A percentile compares a stretch with the other conserved stretches of the same genome.
These are phyloP conservation scores for Lydus trimaculatus DNA, from an alignment of 2,888 invertebrate species.

Conservation along the genomic window DNA sequence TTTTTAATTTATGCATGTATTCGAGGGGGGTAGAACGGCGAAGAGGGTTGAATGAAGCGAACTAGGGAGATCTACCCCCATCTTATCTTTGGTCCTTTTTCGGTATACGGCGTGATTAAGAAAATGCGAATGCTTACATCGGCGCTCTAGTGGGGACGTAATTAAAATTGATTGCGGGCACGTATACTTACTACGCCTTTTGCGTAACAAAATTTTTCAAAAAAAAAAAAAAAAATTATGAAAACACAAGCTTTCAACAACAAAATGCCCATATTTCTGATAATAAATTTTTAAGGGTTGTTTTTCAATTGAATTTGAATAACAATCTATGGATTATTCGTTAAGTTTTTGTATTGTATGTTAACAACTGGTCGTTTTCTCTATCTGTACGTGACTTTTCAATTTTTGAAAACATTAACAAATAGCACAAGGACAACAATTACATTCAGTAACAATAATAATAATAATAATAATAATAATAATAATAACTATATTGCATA, in stretches of 20 bases:
- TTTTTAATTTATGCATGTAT: conserved; percentile 59
- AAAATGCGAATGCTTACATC: conserved; percentile 38
- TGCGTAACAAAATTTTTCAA: not conserved
- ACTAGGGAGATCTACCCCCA: conserved; percentile 35
- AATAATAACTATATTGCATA: not conserved
- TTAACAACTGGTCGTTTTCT: not conserved
- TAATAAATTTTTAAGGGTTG: not conserved
- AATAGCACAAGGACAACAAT: not conserved
- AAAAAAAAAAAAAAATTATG: not conserved
- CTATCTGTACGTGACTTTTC: not conserved
- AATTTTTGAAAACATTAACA: not conserved
- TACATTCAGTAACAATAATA: not conserved
- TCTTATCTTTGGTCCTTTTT: conserved; percentile 37
- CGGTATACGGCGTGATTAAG: conserved; percentile 35
- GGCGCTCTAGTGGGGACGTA: conserved; percentile 24
- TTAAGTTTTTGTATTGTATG: not conserved
- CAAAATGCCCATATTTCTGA: not conserved
- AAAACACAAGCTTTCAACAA: not conserved
- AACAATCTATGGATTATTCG: not conserved
- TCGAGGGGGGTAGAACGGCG: conserved; percentile 36
- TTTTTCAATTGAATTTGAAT: not conserved
- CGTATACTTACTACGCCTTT: conserved; percentile 10
- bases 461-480: not conserved
- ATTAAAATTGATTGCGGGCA: conserved; percentile 36
- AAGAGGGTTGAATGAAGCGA: conserved; percentile 31